Base-by-base conservation (phyloP, 2,888 invertebrate species). In the Iselma pallidipennis region DNA sequence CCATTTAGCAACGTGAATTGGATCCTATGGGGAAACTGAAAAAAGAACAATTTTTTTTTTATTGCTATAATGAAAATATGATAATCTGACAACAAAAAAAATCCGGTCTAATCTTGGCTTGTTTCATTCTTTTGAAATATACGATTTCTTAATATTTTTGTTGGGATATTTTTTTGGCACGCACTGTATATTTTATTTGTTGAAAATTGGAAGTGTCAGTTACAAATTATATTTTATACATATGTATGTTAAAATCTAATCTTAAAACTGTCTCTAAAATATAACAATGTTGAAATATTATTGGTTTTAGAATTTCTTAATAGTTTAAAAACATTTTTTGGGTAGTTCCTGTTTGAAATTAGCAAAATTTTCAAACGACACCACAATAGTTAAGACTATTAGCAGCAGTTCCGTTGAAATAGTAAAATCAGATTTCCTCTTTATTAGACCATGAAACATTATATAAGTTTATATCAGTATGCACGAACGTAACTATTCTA, bases 401-500 rank as follows among this genome's bases (percentile, higher is more conserved):
- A 55, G 55, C 59, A 52, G 49, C 59, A 52, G 49, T 53, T 53
- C 23, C 45, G 57, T 50, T 56, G 19, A 49, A 58, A 58, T 53
- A 59, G 53, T 56, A 56, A 63, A 63, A 53, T 59, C 53, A 56
- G 59, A 63, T 63, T 55, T 56, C 59, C 59, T 29, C 59, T 63
- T 63, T 59, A 63, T 59, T 59, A 56, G 63, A 56, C 56, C 56
- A 56, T 63, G 63, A 63, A 63, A 63, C 63, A 63, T 63, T 63
- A 63, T 63, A 63, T 63, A 63, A 63, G 63, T 63, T 63, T 63
- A 63, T 63, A 63, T 63, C 56, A 63, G 59, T 59, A 45, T 63
- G 63, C 63, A 63, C 63, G 63, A 63, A 63, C 63, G 58, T 53
- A 59, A 63, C 59, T 63, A 63, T 63, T 63, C 63, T 63, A 63